A percentile compares a stretch with the other conserved stretches of the same genome.
Evolutionary conservation across 2,797 vertebrate species (phyloP).

Genomic region (Cuniculus paca): DNA sequence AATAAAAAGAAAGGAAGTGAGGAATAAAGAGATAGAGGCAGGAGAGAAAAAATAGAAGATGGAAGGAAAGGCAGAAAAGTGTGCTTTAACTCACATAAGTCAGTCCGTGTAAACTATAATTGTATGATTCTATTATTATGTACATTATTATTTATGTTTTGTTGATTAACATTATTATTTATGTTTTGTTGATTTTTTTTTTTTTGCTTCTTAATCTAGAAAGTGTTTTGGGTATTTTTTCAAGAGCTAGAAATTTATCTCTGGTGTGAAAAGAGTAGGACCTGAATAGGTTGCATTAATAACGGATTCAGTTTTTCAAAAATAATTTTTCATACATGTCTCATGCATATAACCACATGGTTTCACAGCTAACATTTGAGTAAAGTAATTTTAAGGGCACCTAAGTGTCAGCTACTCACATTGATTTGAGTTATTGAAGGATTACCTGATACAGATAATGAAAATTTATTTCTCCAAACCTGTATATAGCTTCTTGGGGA

Average conservation of each 20-base stretch:
- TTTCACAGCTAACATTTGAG: conserved; percentile 18
- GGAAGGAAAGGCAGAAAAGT: neutral
- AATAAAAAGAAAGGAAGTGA: neutral
- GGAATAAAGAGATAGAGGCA: fast-evolving
- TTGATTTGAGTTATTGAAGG: conserved; percentile 50
- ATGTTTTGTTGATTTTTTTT: neutral
- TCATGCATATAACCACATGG: neutral
- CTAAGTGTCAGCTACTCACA: conserved; percentile 18
- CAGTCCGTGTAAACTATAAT: neutral
- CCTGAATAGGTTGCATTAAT: neutral
- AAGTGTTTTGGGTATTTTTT: conserved; percentile 46
- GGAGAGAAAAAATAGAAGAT: neutral
- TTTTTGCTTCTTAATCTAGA: neutral
- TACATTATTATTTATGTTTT: neutral
- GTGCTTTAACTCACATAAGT: neutral
- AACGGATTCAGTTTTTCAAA: neutral
- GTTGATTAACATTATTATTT: neutral
- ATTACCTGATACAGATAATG: conserved; percentile 46
- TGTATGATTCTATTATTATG: neutral
- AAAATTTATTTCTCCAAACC: conserved; percentile 51
- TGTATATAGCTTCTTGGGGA: neutral
- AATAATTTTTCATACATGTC: neutral
- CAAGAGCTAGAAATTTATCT: neutral
- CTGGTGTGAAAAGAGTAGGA: neutral
- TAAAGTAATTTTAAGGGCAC: conserved; percentile 55